A percentile compares a stretch with the other conserved stretches of the same genome.
phyloP scores from a whole-genome alignment of 2,888 invertebrate genomes.

The Linnaemya vulpina region DNA sequence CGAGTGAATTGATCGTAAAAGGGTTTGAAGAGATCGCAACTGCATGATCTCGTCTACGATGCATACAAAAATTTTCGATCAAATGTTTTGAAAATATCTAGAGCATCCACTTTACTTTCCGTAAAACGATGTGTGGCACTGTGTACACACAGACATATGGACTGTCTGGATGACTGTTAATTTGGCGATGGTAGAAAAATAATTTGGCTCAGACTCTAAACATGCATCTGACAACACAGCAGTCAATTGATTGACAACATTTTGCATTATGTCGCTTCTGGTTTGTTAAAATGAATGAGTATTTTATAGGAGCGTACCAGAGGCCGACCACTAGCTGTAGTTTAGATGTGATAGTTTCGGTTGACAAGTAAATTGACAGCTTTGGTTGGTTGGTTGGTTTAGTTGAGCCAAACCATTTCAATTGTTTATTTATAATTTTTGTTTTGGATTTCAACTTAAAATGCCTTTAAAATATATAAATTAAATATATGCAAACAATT shows the following conservation, averaged over 20 bases:
- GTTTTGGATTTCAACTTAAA: slow-evolving; percentile 52
- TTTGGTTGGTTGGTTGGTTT: slow-evolving; percentile 23
- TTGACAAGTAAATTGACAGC: slow-evolving; percentile 10
- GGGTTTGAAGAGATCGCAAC: too few species aligned
- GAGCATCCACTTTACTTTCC: too few species aligned
- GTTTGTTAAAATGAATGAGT: slow-evolving; percentile 28
- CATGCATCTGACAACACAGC: too few species aligned
- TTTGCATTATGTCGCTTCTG: slow-evolving; percentile 46
- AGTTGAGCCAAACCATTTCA: neutral
- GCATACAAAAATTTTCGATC: too few species aligned
- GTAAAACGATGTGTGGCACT: too few species aligned
- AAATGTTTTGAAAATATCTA: too few species aligned
- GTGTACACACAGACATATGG: too few species aligned
- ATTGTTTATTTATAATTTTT: slow-evolving; percentile 57
- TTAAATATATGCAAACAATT: slow-evolving; percentile 27
- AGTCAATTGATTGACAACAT: slow-evolving; percentile 53
- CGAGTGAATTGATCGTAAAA: too few species aligned
- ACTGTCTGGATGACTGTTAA: too few species aligned
- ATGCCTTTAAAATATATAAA: slow-evolving; percentile 47
- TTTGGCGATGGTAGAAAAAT: too few species aligned
- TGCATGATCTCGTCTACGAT: too few species aligned
- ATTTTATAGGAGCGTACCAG: slow-evolving; percentile 1
- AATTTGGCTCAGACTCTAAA: too few species aligned
- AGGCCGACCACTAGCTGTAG: slow-evolving; percentile 4
- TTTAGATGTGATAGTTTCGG: neutral